These are phyloP conservation scores for Rhaphigaster nebulosa DNA, from an alignment of 2,888 invertebrate species.

Conservation along the genomic window DNA sequence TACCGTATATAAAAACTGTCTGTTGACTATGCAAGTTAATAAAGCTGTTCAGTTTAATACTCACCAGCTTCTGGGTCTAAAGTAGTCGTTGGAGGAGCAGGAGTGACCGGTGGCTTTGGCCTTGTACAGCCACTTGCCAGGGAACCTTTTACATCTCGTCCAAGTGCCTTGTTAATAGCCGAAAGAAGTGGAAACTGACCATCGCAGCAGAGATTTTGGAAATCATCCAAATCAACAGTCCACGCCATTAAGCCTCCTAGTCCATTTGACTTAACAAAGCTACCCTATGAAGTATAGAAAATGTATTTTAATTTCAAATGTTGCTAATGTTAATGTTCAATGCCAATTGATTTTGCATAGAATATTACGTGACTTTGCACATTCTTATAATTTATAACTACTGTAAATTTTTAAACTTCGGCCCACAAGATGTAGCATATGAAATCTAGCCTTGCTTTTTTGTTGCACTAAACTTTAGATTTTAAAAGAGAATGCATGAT, in stretches of 20 bases:
- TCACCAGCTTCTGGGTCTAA: conserved; percentile 76
- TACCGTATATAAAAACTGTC: too few relatives aligned
- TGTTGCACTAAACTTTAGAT: too few relatives aligned
- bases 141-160: conserved; percentile 69
- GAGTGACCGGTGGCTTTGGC: conserved; percentile 81
- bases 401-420: too few relatives aligned
- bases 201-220: conserved; percentile 84
- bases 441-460: too few relatives aligned
- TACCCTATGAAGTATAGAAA: conserved; percentile 70
- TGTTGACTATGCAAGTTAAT: too few relatives aligned
- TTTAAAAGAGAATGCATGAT: too few relatives aligned
- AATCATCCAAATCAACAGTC: conserved; percentile 92
- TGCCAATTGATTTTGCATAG: too few relatives aligned
- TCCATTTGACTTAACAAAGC: conserved; percentile 80
- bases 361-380: too few relatives aligned
- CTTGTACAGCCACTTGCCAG: conserved; percentile 76
- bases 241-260: conserved; percentile 88
- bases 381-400: too few relatives aligned
- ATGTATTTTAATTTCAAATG: not conserved
- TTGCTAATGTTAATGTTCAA: too few relatives aligned
- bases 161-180: conserved; percentile 83
- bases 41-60: conserved; percentile 50
- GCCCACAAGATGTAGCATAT: too few relatives aligned
- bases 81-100: conserved; percentile 81
- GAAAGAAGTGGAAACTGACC: conserved; percentile 84